Evolutionary conservation across 2,888 invertebrate species (phyloP), one percentile per base, ranked within the genome.

Genomic region (Dasysyrphus tricinctus): DNA sequence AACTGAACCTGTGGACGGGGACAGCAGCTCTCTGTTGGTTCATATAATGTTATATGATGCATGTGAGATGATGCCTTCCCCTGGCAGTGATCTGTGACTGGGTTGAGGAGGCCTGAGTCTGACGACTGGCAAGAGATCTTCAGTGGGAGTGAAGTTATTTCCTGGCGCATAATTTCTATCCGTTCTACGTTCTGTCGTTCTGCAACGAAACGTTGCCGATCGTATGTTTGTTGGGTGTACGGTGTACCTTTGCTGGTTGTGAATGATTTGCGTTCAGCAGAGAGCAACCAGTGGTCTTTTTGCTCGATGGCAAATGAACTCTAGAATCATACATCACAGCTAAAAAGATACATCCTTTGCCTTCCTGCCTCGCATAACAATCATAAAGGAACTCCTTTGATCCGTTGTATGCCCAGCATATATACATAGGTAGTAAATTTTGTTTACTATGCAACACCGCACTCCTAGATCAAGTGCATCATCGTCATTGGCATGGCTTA

Each of bases 91-190:
- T 80, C 80, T 49, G 67, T 51, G 67, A 39, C 67, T 47, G 16
- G 32, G 65, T 11, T 65, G 47, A 32, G 47, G 44, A n/a, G 57
- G 61, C 29, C 29, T 24, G 49, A 37, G 29, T 34, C 44, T 47
- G 70, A 47, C 56, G 79, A 61, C 59, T 70, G 63, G 19, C 56
- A 54, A 69, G 70, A 65, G 78, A 59, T 72, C 75, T 86, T 70
- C 86, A 78, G 86, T 86, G 86, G 86, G 86, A 86, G 86, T 86
- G 86, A 78, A 75, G 78, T 70, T 79, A 79, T 86, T 86, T 86
- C 86, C 82, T 82, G 86, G 82, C 86, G 82, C 78, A 86, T 86
- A 79, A 86, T 82, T 86, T 86, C 78, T 74, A 78, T 84, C 57
- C 57, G 74, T 37, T 59, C 61, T 44, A 57, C 80, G 80, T 72